Evolutionary conservation across 2,113 vertebrate genomes (phyloP), one percentile per base, ranked within the genome.

Genomic region (Oenanthe oenanthe): DNA sequence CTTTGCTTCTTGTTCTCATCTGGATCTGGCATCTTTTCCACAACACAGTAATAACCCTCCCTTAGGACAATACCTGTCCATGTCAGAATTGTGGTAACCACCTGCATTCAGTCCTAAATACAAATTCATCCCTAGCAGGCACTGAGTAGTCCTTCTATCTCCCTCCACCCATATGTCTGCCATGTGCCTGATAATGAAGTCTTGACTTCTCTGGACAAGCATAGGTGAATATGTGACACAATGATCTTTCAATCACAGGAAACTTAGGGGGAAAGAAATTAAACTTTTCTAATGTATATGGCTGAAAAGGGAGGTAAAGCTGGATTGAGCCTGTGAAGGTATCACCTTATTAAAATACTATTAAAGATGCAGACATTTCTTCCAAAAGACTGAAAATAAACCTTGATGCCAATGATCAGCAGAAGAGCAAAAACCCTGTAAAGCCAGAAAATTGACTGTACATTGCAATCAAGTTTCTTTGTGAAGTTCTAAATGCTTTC

Each of bases 401-500:
- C 29, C 51, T 80, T 60, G 45, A 75, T 88, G 36, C 40, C 34
- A 84, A 38, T 60, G 85, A 92, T 85, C 63, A 95, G 24, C 65
- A 86, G 43, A 78, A 43, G 3, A 91, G 43, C 26, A 91, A 88
- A 91, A 91, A 67, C 21, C 22, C 45, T 77, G 54, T 83, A 87
- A 74, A 92, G 63, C 38, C 78, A 67, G 67, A 83, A 92, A 92
- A 94, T 80, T 75, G 86, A 72, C 48, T 40, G 38, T 34, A 54
- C 6, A 0, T 50, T 77, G 62, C 67, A 92, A 91, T 89, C 94
- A 93, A 83, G 53, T 88, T 95, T 75, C 62, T 90, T 83, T 93
- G 42, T 95, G 57, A 94, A 84, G 68, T 87, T 92, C 84, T 88
- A 83, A 86, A 73, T 50, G 85, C 74, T 96, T 92, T 97, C 93